Evolutionary conservation across 1,140 invertebrate genomes (phyloP), one percentile per base, ranked within the genome.

Genomic region (Drosophila chauvacae): DNA sequence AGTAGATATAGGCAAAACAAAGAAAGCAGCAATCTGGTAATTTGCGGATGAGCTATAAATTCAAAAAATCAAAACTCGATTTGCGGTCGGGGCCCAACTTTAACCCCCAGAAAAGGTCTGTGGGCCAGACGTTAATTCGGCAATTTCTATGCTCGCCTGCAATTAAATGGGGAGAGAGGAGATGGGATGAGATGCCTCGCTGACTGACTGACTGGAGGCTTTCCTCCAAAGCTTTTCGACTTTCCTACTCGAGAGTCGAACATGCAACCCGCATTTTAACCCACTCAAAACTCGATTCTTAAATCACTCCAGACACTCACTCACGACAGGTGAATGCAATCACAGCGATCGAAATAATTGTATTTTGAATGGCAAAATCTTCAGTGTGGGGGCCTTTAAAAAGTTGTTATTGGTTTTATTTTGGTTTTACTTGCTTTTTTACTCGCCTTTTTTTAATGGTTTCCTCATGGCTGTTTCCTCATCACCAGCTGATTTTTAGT

Each of bases 21-120:
- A 53, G 58, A 80, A 77, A 81, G 81, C 48, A 51, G 28, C 76
- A 84, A 81, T 85, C 80, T 65, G 80, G 83, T 72, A 72, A 72
- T 72, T 72, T 72, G 41, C 66, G 53, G 55, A 77, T 56, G 41
- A 74, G 70, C 50, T 62, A 55, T 77, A 56, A 77, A 77, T 60
- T 77, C 56, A 37, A 48, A 28, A 45, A 68, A 77, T 77, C 60
- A 56, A 77, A 68, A 53, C 74, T 61, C 50, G 50, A 77, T 69
- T 77, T 60, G 74, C 73, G 64, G 56, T 77, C 33, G 56, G 26
- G 33, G 47, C 56, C 42, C 50, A 50, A 42, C 72, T 65, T 76
- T 76, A 72, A 76, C 73, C 61, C 23, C 56, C 16, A 0, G 16
- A 55, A 65, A 73, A 76, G 73, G 73, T 76, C 73, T 75, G 53